These are phyloP conservation scores for Accipiter virgatus DNA, from an alignment of 2,113 vertebrate genomes.

Conservation along the genomic window DNA sequence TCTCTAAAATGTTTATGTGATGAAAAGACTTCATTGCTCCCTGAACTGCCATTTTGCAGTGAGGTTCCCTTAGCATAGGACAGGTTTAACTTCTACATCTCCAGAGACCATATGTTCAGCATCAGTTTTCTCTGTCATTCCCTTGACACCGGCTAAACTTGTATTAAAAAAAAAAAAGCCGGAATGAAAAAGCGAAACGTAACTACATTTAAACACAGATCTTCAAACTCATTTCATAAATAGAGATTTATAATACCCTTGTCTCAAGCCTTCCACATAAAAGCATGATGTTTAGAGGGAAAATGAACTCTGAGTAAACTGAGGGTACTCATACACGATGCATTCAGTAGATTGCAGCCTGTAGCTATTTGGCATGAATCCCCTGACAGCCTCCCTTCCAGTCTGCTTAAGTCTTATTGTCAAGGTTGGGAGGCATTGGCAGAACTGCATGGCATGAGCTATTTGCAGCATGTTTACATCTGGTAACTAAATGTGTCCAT, in stretches of 20 bases:
- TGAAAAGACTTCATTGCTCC: background rate
- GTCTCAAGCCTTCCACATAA: background rate
- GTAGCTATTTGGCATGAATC: background rate
- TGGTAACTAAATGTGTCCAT: background rate
- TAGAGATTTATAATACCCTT: background rate
- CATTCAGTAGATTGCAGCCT: background rate
- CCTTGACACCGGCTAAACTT: background rate
- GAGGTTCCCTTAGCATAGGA: background rate
- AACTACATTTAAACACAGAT: background rate
- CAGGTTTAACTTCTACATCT: background rate
- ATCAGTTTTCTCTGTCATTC: background rate
- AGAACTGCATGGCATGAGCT: background rate
- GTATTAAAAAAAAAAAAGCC: background rate
- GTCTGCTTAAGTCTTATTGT: background rate
- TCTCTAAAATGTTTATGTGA: background rate
- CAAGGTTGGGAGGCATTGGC: background rate
- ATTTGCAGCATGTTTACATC: background rate
- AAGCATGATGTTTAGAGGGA: background rate
- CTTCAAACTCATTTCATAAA: background rate
- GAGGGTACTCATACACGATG: background rate
- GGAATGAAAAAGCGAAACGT: background rate
- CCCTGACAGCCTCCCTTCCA: background rate
- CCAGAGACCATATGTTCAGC: background rate
- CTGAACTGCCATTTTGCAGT: background rate
- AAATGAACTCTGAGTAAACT: background rate